Evolutionary conservation across 1,140 invertebrate species (phyloP).

Genomic region (Akabosia matsudoensis): DNA sequence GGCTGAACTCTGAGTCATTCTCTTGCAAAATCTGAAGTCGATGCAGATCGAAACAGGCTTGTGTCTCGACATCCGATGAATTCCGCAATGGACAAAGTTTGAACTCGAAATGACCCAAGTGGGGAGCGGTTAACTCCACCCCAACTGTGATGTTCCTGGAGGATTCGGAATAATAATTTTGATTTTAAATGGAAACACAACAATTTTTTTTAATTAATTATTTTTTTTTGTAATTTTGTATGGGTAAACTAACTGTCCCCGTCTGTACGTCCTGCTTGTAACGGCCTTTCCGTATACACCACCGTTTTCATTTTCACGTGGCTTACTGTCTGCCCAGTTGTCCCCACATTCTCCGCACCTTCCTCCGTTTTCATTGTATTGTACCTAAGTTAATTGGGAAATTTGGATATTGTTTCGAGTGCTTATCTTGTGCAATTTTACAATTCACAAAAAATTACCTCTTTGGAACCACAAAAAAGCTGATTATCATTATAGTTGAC

Average conservation of each 20-base stretch:
- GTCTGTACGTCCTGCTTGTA: slow-evolving; percentile 49
- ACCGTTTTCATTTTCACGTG: slow-evolving; percentile 51
- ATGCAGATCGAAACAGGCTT: slow-evolving; percentile 49
- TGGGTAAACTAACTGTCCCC: slow-evolving; percentile 39
- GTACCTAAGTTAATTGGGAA: slow-evolving; percentile 43
- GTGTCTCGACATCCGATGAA: slow-evolving; percentile 44
- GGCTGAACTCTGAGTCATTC: neutral
- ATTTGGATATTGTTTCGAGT: too few relatives aligned
- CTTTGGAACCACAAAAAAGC: slow-evolving; percentile 56
- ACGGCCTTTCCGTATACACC: slow-evolving; percentile 51
- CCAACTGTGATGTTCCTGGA: neutral
- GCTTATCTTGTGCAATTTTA: neutral
- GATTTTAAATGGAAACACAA: too few relatives aligned
- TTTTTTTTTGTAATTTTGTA: neutral
- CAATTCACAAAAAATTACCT: neutral
- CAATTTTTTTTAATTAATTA: neutral
- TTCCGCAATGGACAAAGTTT: slow-evolving; percentile 42
- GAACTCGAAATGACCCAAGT: slow-evolving; percentile 48
- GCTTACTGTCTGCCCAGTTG: slow-evolving; percentile 46
- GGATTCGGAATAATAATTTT: too few relatives aligned
- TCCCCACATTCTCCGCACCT: slow-evolving; percentile 55
- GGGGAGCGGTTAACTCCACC: slow-evolving; percentile 45
- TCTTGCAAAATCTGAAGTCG: slow-evolving; percentile 46
- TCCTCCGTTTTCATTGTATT: slow-evolving; percentile 50
- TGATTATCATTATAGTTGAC: slow-evolving; percentile 58